phyloP scores from a whole-genome alignment of 2,888 invertebrate genomes.

The Apamea crenata region DNA sequence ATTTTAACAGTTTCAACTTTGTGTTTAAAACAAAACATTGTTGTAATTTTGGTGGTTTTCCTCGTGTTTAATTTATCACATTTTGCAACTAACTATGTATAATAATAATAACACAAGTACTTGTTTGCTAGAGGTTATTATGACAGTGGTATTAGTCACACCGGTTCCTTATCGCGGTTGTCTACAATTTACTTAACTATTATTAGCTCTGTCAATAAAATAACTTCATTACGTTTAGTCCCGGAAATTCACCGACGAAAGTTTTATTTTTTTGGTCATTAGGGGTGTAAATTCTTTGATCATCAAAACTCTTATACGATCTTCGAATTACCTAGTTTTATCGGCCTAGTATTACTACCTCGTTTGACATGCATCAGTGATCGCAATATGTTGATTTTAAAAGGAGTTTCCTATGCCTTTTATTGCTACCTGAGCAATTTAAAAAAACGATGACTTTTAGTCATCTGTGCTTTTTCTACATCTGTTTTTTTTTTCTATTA shows the following conservation, averaged over 20 bases:
- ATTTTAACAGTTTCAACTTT: not conserved
- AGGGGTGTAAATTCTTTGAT: conserved; percentile 2
- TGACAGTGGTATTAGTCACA: conserved; percentile 26
- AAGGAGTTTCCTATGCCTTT: not conserved
- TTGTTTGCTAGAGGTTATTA: conserved; percentile 26
- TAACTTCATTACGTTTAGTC: not conserved
- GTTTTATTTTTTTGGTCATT: not conserved
- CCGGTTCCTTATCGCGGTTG: conserved; percentile 35
- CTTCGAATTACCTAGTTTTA: not conserved
- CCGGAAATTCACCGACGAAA: not conserved
- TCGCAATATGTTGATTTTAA: not conserved
- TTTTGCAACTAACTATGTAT: not conserved
- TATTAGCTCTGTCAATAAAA: conserved; percentile 29
- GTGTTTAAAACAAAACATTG: not conserved
- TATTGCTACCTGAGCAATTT: not conserved
- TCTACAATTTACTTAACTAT: conserved; percentile 16
- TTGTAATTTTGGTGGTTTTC: conserved; percentile 11
- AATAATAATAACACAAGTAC: conserved; percentile 5
- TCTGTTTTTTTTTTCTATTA: not conserved
- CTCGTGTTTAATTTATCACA: conserved; percentile 4
- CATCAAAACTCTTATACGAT: not conserved
- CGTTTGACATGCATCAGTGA: not conserved
- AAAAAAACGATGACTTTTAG: too few relatives aligned
- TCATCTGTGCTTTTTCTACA: not conserved
- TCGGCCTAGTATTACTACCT: not conserved